phyloP scores from a whole-genome alignment of 2,797 vertebrate genomes.

The Enteromius trimaculatus region DNA sequence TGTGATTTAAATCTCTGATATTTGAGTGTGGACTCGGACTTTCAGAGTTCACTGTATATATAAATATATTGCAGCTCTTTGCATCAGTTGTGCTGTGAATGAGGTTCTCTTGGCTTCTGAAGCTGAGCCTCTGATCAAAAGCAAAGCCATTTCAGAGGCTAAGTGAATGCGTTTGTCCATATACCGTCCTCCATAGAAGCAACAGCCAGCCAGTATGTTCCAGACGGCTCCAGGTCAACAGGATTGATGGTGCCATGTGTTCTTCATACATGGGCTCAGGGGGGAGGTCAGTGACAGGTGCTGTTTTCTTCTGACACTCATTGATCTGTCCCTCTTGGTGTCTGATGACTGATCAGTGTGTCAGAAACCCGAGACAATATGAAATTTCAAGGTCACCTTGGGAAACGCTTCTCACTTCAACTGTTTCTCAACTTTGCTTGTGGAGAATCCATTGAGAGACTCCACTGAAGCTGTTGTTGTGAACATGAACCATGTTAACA shows the following conservation, averaged over 20 bases:
- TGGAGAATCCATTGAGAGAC: not conserved
- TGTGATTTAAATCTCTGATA: constrained; percentile 1
- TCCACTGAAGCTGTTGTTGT: not conserved
- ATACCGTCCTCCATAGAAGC: not conserved
- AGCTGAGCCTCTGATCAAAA: constrained; percentile 6
- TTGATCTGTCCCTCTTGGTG: constrained; percentile 51
- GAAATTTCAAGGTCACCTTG: constrained; percentile 71
- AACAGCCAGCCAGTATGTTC: constrained; percentile 15
- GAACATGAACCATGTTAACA: not conserved
- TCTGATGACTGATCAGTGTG: constrained; percentile 51
- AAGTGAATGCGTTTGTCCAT: not conserved
- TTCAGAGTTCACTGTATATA: not conserved
- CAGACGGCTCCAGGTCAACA: constrained; percentile 43
- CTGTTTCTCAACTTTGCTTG: not conserved
- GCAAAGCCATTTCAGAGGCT: constrained; percentile 38
- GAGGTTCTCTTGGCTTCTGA: constrained; percentile 3
- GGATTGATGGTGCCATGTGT: constrained; percentile 47
- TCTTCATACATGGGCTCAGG: constrained; percentile 38
- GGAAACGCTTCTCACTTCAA: constrained; percentile 14
- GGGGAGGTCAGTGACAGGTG: constrained; percentile 19
- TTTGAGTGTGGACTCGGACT: not conserved
- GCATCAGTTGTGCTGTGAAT: constrained; percentile 3
- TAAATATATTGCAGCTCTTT: constrained; percentile 25
- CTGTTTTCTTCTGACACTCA: constrained; percentile 41
- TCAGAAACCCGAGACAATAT: constrained; percentile 40